Conservation (phyloP, 2,113 vertebrate species). For the Bos javanicus region DNA sequence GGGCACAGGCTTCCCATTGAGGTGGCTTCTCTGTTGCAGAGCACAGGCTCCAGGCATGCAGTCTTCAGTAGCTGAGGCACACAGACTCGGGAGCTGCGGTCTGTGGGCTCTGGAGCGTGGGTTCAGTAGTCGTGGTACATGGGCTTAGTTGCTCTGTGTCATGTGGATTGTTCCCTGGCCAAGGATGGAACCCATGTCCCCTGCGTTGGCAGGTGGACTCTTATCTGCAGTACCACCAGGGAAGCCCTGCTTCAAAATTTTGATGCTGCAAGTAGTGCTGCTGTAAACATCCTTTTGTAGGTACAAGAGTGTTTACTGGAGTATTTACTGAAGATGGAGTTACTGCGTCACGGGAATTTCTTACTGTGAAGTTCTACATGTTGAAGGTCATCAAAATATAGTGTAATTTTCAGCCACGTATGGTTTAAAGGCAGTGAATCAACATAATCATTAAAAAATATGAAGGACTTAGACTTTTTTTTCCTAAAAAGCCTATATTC, state of each 20-base stretch:
- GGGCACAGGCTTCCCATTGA: neutral
- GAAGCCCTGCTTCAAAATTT: neutral
- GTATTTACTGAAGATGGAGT: neutral
- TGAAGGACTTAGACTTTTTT: neutral
- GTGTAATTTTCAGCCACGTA: neutral
- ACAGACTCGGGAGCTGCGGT: neutral
- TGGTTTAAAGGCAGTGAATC: neutral
- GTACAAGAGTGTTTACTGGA: neutral
- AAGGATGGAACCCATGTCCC: neutral
- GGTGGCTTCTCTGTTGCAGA: neutral
- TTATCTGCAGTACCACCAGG: neutral
- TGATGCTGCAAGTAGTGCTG: neutral
- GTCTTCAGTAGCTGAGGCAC: fast-evolving
- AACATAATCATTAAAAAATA: neutral
- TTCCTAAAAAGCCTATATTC: neutral
- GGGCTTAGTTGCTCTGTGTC: neutral
- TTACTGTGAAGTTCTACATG: neutral
- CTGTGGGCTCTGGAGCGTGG: fast-evolving
- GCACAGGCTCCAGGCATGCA: neutral
- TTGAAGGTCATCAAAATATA: neutral
- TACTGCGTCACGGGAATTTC: neutral
- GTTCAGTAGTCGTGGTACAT: neutral
- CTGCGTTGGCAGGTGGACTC: neutral
- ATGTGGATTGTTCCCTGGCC: neutral
- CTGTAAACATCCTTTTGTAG: neutral